Evolutionary conservation across 2,888 invertebrate genomes (phyloP), one percentile per base, ranked within the genome.

Genomic region (Alviniconcha strummeri): DNA sequence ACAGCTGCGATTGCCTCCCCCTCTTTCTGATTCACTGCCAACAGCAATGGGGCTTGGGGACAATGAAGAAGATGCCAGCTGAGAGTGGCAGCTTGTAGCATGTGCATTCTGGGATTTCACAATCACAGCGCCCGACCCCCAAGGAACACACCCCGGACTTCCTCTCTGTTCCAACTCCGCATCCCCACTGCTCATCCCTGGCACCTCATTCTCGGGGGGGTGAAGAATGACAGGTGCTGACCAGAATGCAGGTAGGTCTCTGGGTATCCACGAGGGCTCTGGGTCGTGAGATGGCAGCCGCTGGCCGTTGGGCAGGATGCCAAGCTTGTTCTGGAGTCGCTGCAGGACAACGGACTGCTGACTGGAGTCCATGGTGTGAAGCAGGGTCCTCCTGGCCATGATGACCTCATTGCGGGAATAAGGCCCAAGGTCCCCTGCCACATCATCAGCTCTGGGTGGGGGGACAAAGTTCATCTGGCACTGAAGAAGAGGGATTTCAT

Each of bases 191-290:
- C 67, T 55, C 67, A n/a, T 67, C 19, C 13, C 17, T n/a, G 6
- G 7, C 7, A 6, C 4, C 54, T 17, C 54, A 9, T 15, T 8
- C 55, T 71, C 69, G 4, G 60, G 60, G 78, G 60, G 52, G 17
- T 78, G 78, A 52, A 78, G 78, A 6, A 15, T 52, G 5, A 78
- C 78, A 17, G 78, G 78, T 4, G 78, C 78, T 15, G 78, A 78
- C 78, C 78, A 78, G 52, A 78, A 11, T 4, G 57, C 36, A 17
- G 78, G 78, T 52, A 78, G 64, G 13, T 52, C 8, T 4, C 36
- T 19, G 78, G 78, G 78, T 15, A 78, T 11, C 78, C 78, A 78
- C 11, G 64, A 52, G 19, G 60, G 78, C 11, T 13, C 64, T 7
- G 56, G 56, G 57, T 64, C 78, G 15, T 15, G 15, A 52, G 64